A percentile compares a stretch with the other conserved stretches of the same genome.
These are phyloP conservation scores for Herpailurus yagouaroundi DNA, from an alignment of 2,113 vertebrate genomes.

Conservation along the genomic window DNA sequence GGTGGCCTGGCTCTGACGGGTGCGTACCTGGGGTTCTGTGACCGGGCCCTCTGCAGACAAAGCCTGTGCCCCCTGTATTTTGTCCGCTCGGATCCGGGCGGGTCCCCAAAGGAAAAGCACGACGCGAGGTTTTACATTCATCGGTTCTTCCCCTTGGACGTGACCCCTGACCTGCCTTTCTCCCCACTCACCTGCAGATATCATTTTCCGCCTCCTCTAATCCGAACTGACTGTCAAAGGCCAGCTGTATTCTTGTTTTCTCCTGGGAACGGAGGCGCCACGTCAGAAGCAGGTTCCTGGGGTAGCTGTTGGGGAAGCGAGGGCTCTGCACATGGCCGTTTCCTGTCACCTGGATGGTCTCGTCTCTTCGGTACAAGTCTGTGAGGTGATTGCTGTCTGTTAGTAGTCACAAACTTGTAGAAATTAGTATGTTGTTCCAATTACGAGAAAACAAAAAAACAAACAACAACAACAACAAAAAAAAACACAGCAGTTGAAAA, in stretches of 20 bases:
- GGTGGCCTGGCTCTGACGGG: not conserved
- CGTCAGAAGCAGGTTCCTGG: slow-evolving; percentile 94
- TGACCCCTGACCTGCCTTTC: not conserved
- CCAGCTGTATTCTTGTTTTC: slow-evolving; percentile 92
- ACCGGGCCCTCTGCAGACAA: too few relatives aligned
- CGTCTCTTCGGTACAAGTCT: slow-evolving; percentile 97
- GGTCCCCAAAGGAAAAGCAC: not conserved
- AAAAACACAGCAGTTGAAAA: slow-evolving; percentile 83
- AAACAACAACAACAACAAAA: too few relatives aligned
- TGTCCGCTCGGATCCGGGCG: not conserved
- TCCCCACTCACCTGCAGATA: slow-evolving; percentile 92
- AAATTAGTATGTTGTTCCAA: slow-evolving; percentile 92
- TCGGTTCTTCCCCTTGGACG: not conserved
- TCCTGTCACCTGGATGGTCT: slow-evolving; percentile 90
- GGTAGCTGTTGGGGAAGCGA: slow-evolving; percentile 96
- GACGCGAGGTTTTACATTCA: not conserved
- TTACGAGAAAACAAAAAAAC: slow-evolving; percentile 84
- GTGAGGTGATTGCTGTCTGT: slow-evolving; percentile 96
- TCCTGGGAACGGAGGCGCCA: slow-evolving; percentile 94
- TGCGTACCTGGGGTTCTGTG: not conserved
- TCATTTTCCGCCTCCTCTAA: slow-evolving; percentile 96
- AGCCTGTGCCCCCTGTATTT: too few relatives aligned
- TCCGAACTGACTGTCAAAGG: slow-evolving; percentile 95
- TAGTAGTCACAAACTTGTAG: slow-evolving; percentile 94
- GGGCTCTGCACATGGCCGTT: slow-evolving; percentile 94